phyloP scores from a whole-genome alignment of 2,888 invertebrate species.

The Eudasyphora cyanicolor region DNA sequence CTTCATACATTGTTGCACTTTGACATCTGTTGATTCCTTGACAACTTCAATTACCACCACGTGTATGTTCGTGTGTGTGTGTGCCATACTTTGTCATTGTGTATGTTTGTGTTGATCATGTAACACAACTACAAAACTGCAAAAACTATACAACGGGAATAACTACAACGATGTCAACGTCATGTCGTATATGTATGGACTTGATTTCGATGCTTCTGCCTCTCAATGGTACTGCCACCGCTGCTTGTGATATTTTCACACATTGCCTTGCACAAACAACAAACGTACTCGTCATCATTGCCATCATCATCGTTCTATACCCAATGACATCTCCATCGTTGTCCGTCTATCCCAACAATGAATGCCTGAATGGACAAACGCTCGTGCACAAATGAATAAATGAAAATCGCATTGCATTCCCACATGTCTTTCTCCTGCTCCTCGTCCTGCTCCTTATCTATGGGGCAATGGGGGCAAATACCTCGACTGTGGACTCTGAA shows the following conservation, averaged over 20 bases:
- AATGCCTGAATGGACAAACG: neutral
- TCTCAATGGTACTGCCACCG: neutral
- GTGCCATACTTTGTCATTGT: no score
- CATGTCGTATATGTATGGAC: neutral
- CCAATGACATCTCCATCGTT: neutral
- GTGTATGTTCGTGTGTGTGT: neutral
- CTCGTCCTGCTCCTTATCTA: neutral
- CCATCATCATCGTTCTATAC: neutral
- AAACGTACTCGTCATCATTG: neutral
- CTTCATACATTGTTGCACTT: neutral
- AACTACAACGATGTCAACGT: neutral
- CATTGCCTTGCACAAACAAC: neutral
- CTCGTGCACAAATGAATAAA: neutral
- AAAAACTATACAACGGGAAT: neutral
- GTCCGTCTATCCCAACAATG: neutral
- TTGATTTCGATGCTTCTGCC: neutral
- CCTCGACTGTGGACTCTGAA: neutral
- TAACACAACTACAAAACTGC: neutral
- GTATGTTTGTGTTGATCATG: neutral
- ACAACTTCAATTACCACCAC: slow-evolving; percentile 24
- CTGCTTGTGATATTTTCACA: slow-evolving; percentile 1
- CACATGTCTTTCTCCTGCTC: neutral
- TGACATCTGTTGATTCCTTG: slow-evolving; percentile 23
- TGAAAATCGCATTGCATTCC: neutral
- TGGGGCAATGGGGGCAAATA: neutral